Conservation (phyloP, 2,797 vertebrate species). For the Rhinoraja longicauda region DNA sequence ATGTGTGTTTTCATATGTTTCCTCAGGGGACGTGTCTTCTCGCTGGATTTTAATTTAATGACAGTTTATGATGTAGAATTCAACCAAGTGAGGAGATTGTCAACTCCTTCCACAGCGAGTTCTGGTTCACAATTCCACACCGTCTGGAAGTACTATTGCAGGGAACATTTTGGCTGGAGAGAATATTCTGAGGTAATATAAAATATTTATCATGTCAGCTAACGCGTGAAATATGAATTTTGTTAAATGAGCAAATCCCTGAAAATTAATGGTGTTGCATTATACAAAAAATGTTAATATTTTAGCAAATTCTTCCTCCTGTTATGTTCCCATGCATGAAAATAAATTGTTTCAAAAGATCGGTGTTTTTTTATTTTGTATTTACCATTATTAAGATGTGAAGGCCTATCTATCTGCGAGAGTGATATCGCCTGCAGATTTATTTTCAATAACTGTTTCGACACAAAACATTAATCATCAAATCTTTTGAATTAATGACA, state of each 20-base stretch:
- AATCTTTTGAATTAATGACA: background rate
- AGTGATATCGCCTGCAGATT: background rate
- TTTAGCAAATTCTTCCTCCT: background rate
- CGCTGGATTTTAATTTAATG: slow-evolving; percentile 83
- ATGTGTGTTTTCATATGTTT: slow-evolving; percentile 42
- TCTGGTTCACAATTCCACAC: slow-evolving; percentile 76
- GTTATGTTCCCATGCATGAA: background rate
- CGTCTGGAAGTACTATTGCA: slow-evolving; percentile 96
- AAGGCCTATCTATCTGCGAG: background rate
- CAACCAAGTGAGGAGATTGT: slow-evolving; percentile 81
- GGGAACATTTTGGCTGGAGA: slow-evolving; percentile 98
- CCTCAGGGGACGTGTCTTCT: slow-evolving; percentile 79
- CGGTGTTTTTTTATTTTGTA: background rate
- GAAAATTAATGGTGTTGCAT: slow-evolving; percentile 14
- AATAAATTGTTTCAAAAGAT: slow-evolving; percentile 7
- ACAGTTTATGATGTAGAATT: slow-evolving; percentile 81
- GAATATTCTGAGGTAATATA: slow-evolving; percentile 89
- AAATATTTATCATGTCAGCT: background rate
- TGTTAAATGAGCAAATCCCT: background rate
- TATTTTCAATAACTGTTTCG: background rate
- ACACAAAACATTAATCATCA: background rate
- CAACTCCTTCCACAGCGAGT: slow-evolving; percentile 70
- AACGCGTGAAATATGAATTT: background rate
- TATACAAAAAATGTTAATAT: background rate
- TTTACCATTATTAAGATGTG: background rate